These are phyloP conservation scores for Gymnothorax javanicus DNA, from an alignment of 2,797 vertebrate genomes.

Conservation along the genomic window DNA sequence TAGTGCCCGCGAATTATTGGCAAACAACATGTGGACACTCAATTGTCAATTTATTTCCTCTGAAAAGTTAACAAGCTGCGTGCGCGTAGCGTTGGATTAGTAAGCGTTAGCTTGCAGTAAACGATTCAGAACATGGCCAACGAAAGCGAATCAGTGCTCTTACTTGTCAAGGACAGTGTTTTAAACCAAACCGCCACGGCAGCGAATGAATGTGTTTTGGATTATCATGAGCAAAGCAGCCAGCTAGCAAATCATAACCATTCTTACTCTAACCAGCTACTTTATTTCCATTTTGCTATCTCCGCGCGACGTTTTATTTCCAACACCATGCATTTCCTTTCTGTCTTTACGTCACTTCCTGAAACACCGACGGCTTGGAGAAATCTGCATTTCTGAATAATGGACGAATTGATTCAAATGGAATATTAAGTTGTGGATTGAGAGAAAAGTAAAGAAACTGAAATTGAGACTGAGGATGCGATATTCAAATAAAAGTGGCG, in stretches of 20 bases:
- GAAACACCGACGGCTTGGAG: not conserved
- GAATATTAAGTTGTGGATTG: too few species aligned
- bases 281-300: conserved; percentile 6
- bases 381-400: too few species aligned
- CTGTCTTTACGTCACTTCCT: conserved; percentile 30
- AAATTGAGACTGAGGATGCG: too few species aligned
- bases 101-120: not conserved
- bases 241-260: not conserved
- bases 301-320: not conserved
- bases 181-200: not conserved
- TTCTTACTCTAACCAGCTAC: conserved; percentile 2
- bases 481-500: too few species aligned
- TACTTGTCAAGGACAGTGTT: not conserved
- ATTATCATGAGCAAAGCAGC: not conserved
- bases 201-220: not conserved
- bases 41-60: not conserved
- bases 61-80: not conserved
- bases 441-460: too few species aligned
- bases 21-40: not conserved
- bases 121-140: not conserved
- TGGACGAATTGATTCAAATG: too few species aligned
- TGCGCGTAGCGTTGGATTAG: not conserved
- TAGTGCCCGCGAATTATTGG: not conserved
- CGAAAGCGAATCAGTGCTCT: not conserved
- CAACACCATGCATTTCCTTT: conserved; percentile 18